phyloP scores from a whole-genome alignment of 2,888 invertebrate genomes.

The Scelioninae gen. 1 region DNA sequence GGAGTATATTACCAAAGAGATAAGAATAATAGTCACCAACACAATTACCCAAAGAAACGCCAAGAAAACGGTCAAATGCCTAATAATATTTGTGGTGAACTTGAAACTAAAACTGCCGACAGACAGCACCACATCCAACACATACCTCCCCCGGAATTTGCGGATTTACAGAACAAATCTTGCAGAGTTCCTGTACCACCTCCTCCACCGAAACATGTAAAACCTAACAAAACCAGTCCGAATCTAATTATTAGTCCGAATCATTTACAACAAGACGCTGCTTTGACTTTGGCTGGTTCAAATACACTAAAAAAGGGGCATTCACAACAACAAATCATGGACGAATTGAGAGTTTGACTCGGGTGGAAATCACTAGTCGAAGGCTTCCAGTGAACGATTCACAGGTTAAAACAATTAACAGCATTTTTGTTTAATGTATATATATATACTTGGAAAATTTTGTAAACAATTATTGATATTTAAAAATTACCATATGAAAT shows the following conservation, averaged over 20 bases:
- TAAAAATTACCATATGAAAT: too few species aligned
- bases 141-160: slow-evolving; percentile 92
- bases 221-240: slow-evolving; percentile 84
- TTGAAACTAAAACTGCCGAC: slow-evolving; percentile 89
- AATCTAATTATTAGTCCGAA: slow-evolving; percentile 86
- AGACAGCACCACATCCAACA: slow-evolving; percentile 93
- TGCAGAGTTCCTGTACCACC: slow-evolving; percentile 88
- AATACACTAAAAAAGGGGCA: slow-evolving; percentile 89
- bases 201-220: slow-evolving; percentile 90
- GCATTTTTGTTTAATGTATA: slow-evolving; percentile 7
- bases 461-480: too few species aligned
- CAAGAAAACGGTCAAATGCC: slow-evolving; percentile 95
- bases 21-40: slow-evolving; percentile 87
- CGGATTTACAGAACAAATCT: slow-evolving; percentile 89
- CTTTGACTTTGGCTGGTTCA: slow-evolving; percentile 89
- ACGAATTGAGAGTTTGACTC: slow-evolving; percentile 92
- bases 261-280: slow-evolving; percentile 90
- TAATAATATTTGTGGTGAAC: slow-evolving; percentile 94
- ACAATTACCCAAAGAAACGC: slow-evolving; percentile 86
- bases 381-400: slow-evolving; percentile 42
- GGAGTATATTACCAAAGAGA: slow-evolving; percentile 97
- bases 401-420: slow-evolving; percentile 5
- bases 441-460: neutral
- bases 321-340: slow-evolving; percentile 87
- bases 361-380: slow-evolving; percentile 57